Evolutionary conservation across 2,888 invertebrate genomes (phyloP), one percentile per base, ranked within the genome.

Genomic region (Lasioglossum calceatum): DNA sequence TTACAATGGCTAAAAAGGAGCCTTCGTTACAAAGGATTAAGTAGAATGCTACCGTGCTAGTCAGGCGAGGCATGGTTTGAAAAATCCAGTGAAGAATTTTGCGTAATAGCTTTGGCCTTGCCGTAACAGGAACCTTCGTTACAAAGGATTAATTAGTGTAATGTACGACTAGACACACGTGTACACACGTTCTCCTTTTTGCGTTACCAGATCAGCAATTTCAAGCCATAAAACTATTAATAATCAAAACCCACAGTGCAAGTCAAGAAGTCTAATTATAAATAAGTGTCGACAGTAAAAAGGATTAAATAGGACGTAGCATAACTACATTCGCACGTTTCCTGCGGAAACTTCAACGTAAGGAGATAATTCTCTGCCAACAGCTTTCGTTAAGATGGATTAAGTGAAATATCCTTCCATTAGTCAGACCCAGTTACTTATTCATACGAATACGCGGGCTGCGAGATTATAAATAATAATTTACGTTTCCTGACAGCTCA

Each of bases 331-430:
- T n/a, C n/a, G 14, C n/a, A 4, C 42, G 0, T 42, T 42, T 42
- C n/a, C n/a, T n/a, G 42, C 4, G n/a, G 39, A n/a, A 71, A 71
- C 12, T 42, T 42, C 42, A 42, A 12, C 39, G n/a, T 14, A n/a
- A n/a, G 12, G 71, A 71, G 14, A 42, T 71, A 71, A n/a, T 14
- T 71, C 67, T 36, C n/a, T 8, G 4, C 5, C 42, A n/a, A 32
- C 32, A 77, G 44, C 77, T 36, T 67, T 67, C 23, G n/a, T 74
- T 44, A 16, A 39, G 19, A 74, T 0, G 42, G 42, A 44, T 54
- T 67, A 79, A 79, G 58, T 58, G 54, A 44, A 70, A 47, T 12
- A 19, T n/a, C 50, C 72, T 16, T 10, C 39, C 10, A 54, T 42
- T 23, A 12, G 44, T 67, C 44, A 54, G 32, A 36, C 27, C 1